A percentile compares a stretch with the other conserved stretches of the same genome.
Evolutionary conservation across 2,113 vertebrate genomes (phyloP).

Genomic region (Larimichthys crocea): DNA sequence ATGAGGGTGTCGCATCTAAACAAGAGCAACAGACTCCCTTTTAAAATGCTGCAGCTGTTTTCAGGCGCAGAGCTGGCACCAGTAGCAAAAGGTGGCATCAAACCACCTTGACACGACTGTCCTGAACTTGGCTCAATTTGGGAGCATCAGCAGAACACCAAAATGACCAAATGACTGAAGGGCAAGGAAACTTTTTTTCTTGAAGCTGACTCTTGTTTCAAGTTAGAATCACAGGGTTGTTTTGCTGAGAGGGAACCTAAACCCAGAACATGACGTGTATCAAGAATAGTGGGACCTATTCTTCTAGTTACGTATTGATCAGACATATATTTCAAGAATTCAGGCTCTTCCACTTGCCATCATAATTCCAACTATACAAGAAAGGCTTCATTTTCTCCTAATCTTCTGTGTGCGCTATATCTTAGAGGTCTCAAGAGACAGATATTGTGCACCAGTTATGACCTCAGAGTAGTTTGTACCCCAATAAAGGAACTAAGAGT

Average conservation of each 20-base stretch:
- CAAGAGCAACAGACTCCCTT: constrained; percentile 37
- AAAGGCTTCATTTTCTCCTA: no score
- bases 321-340: neutral
- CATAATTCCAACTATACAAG: no score
- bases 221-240: neutral
- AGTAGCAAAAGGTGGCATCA: constrained; percentile 47
- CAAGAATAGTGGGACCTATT: neutral
- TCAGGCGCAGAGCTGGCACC: constrained; percentile 55
- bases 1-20: constrained; percentile 57
- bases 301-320: neutral
- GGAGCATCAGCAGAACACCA: constrained; percentile 61
- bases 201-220: constrained; percentile 9
- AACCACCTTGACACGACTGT: constrained; percentile 73
- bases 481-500: constrained; percentile 3
- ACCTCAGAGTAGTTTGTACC: neutral
- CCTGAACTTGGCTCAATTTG: constrained; percentile 60
- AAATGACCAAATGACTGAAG: constrained; percentile 40
- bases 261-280: neutral
- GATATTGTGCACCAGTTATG: neutral
- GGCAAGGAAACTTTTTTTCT: constrained; percentile 38
- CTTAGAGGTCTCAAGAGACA: neutral
- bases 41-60: constrained; percentile 70
- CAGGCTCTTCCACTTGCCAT: neutral
- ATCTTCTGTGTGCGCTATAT: no score
- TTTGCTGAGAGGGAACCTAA: neutral